Conservation (phyloP, 2,888 invertebrate species). For the Lasioglossum oenotherae region DNA sequence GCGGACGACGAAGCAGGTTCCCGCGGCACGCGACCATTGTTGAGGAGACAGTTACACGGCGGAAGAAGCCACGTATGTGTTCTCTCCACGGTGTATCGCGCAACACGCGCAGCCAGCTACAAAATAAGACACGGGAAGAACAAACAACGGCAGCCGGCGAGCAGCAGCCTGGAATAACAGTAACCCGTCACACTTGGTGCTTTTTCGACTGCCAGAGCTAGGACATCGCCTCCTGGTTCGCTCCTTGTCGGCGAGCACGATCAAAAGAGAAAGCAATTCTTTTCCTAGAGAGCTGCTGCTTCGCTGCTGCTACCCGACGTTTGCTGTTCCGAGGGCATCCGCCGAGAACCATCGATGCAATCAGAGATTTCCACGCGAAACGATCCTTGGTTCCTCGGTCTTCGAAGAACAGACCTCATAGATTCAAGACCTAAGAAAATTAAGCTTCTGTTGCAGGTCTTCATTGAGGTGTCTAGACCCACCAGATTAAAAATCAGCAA, state of each 20-base stretch:
- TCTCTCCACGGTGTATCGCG: conserved; percentile 43
- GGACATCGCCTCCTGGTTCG: conserved; percentile 52
- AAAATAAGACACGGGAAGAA: conserved; percentile 65
- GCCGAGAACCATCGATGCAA: background rate
- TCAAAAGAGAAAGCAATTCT: conserved; percentile 66
- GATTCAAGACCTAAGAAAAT: background rate
- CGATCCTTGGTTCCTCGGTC: background rate
- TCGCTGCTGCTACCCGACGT: background rate
- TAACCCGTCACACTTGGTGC: conserved; percentile 83
- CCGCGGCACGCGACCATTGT: conserved; percentile 31
- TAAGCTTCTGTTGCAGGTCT: background rate
- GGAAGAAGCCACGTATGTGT: conserved; percentile 37
- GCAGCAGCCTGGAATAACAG: conserved; percentile 79
- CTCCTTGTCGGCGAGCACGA: conserved; percentile 31
- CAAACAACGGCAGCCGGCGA: conserved; percentile 76
- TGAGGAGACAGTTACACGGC: conserved; percentile 45
- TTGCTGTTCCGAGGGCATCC: conserved; percentile 7
- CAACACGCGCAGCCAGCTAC: conserved; percentile 46
- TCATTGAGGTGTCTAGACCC: background rate
- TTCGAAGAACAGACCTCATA: background rate
- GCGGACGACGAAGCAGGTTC: background rate
- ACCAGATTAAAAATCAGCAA: background rate
- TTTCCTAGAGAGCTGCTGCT: conserved; percentile 30
- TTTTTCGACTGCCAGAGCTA: conserved; percentile 72
- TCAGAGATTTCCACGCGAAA: conserved; percentile 23